phyloP scores from a whole-genome alignment of 2,797 vertebrate species.

The Diceros bicornis region DNA sequence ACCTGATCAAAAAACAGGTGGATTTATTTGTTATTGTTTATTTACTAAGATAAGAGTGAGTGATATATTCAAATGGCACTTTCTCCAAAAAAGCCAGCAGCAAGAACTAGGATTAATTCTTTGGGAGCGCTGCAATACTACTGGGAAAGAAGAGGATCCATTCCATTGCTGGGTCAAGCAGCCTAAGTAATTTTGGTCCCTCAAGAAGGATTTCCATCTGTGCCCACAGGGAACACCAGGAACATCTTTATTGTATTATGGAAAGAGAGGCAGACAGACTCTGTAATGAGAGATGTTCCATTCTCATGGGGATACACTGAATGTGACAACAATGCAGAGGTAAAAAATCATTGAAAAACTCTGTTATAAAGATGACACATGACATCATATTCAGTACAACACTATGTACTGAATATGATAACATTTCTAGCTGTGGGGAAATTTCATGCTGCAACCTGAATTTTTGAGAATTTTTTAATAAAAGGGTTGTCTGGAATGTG shows the following conservation, averaged over 20 bases:
- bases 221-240: neutral
- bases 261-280: neutral
- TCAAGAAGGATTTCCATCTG: neutral
- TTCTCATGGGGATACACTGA: neutral
- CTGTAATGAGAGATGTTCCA: neutral
- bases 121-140: neutral
- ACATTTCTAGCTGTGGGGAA: neutral
- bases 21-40: neutral
- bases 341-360: neutral
- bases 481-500: neutral
- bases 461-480: neutral
- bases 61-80: neutral
- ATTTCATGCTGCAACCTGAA: neutral
- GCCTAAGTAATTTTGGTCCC: neutral
- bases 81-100: neutral
- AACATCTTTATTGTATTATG: neutral
- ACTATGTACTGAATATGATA: neutral
- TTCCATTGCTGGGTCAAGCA: neutral
- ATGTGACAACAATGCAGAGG: neutral
- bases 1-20: neutral
- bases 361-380: neutral
- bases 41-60: neutral
- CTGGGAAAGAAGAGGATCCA: neutral
- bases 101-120: neutral
- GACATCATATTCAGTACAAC: neutral